These are phyloP conservation scores for Anastrepha ludens DNA, from an alignment of 1,140 invertebrate species.

Conservation along the genomic window DNA sequence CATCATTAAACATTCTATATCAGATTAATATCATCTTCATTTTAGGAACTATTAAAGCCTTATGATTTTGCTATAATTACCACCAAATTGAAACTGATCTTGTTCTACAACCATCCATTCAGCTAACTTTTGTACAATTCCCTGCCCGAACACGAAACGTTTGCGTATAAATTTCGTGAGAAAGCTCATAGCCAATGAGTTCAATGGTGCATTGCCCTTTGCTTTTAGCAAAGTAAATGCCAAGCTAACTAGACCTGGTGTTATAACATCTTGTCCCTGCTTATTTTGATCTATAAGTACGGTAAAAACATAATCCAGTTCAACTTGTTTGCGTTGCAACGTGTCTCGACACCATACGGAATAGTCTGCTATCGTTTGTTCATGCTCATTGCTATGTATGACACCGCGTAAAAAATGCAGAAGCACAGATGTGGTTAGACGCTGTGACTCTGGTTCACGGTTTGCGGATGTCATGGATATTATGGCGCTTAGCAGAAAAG, in stretches of 20 bases:
- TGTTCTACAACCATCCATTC: conserved; percentile 72
- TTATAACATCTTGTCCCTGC: conserved; percentile 71
- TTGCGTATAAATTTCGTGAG: conserved; percentile 68
- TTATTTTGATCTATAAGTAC: conserved; percentile 72
- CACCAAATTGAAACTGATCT: conserved; percentile 69
- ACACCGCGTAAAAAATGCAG: conserved; percentile 69
- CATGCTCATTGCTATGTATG: conserved; percentile 69
- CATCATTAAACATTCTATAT: conserved; percentile 67
- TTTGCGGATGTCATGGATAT: conserved; percentile 69
- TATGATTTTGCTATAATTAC: conserved; percentile 54
- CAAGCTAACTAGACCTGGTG: conserved; percentile 67
- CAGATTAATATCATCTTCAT: not conserved
- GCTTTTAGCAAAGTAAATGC: conserved; percentile 68
- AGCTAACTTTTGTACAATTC: conserved; percentile 66
- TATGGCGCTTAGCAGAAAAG: conserved; percentile 70
- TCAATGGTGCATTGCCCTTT: conserved; percentile 62
- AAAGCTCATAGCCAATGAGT: conserved; percentile 67
- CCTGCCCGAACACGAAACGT: conserved; percentile 69
- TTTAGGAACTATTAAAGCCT: conserved; percentile 21
- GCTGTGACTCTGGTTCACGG: conserved; percentile 66
- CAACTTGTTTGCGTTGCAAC: conserved; percentile 66
- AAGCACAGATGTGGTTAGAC: conserved; percentile 63
- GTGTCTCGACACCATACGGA: conserved; percentile 72
- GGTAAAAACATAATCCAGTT: conserved; percentile 67
- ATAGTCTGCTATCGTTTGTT: conserved; percentile 62